Evolutionary conservation across 2,113 vertebrate genomes (phyloP), one percentile per base, ranked within the genome.

Genomic region (Nothocercus julius): DNA sequence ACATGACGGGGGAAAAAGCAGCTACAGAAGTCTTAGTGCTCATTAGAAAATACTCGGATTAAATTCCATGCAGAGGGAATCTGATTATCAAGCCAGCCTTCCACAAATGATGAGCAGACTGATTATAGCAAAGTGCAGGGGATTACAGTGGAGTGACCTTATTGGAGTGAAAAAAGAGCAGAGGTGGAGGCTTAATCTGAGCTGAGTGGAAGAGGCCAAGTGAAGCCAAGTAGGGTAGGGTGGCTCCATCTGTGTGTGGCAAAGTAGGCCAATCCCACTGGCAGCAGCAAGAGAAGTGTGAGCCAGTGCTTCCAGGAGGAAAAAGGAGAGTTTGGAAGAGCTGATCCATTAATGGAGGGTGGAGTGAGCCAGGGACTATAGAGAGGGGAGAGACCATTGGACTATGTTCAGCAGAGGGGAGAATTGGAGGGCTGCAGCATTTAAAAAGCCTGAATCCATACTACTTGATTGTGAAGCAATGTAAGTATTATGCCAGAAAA

Each of bases 21-120:
- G 68, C 28, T n/a, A 72, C 62, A 34, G 34, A 25, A 79, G 25
- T 56, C 47, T 75, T 74, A 78, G 59, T 7, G 42, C 56, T 91
- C 91, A 91, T 93, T 93, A 89, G 34, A 76, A 95, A 95, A 95
- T 90, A 92, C 67, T 78, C 77, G 79, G 95, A 92, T 96, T 93
- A 94, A 77, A 85, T 74, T 85, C 87, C 76, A 36, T 61, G 59
- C 0, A 5, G 85, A 77, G 4, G 3, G 74, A 91, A 91, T 91
- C 63, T 96, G 89, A 95, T 92, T 96, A 87, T 91, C 7, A 9
- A 80, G 82, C 76, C 82, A 80, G 87, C 59, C 92, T 80, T 95
- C 70, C 62, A 20, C 62, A 87, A 87, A 89, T 74, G 74, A 82
- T 49, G 82, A 92, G 84, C 85, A 95, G 75, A 80, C 87, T 92